These are phyloP conservation scores for Anastrepha obliqua DNA, from an alignment of 1,140 invertebrate species.

Conservation along the genomic window DNA sequence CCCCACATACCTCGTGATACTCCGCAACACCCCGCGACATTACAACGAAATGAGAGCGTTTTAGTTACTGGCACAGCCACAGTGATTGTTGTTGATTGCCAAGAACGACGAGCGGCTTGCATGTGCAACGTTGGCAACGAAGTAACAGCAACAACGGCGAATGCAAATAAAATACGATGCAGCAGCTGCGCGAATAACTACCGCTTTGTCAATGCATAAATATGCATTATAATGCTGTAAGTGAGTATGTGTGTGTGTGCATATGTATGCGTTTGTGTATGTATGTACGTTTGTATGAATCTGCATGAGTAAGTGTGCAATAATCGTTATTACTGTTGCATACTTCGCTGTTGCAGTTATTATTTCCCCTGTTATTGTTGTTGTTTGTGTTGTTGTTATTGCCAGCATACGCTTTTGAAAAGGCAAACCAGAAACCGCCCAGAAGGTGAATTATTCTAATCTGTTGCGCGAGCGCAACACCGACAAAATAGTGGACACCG, in stretches of 20 bases:
- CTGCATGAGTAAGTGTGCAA: no score
- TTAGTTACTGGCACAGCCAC: not conserved
- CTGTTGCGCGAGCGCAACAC: slow-evolving; percentile 20
- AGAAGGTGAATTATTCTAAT: slow-evolving; percentile 57
- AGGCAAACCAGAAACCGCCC: slow-evolving; percentile 47
- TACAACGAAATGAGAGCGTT: slow-evolving; percentile 17
- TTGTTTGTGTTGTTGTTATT: not conserved
- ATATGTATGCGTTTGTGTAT: not conserved
- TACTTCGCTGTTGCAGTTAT: no score
- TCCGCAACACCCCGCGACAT: not conserved
- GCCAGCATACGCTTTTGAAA: not conserved
- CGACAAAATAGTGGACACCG: slow-evolving; percentile 54
- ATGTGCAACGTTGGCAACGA: no score
- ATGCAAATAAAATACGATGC: not conserved
- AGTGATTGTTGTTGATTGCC: slow-evolving; percentile 20
- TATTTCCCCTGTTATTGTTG: not conserved
- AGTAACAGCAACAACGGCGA: not conserved
- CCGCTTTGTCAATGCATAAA: slow-evolving; percentile 14
- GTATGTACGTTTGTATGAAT: not conserved
- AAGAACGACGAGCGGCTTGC: not conserved
- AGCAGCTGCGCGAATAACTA: slow-evolving; percentile 25
- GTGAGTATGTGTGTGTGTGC: not conserved
- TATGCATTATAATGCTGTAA: not conserved
- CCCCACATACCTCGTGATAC: not conserved
- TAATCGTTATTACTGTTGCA: not conserved